Base-by-base conservation (phyloP, 2,888 invertebrate genomes). In the Tenthredo mesomela region DNA sequence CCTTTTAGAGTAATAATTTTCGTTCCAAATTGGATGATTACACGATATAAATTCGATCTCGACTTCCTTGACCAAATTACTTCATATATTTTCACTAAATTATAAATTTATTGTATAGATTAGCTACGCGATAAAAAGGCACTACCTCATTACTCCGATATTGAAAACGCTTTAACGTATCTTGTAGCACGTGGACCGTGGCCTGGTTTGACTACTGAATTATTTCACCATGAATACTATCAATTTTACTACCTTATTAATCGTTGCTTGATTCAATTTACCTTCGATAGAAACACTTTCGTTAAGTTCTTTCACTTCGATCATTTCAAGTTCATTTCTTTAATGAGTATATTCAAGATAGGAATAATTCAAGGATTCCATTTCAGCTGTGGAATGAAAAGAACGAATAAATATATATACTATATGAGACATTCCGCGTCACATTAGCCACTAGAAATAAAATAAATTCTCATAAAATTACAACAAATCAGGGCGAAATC, bases 21-120 rank as follows among this genome's bases (percentile, higher is more conserved):
- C 61, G 21, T 25, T 29, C 40, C 29, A 80, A 61, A 80, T 80
- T 40, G 12, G 21, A 80, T 61, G 21, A 43, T 43, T 73, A 21
- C 37, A 73, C 21, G 29, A 43, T 4, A 77, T 33, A 21, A 61
- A 25, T 40, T 29, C 21, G 25, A 21, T 65, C 43, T 47, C 7
- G 82, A 82, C 15, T 82, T 67, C 82, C 82, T 82, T 82, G 82
- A 82, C 82, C 82, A 82, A 50, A 82, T 82, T 70, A 82, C 47
- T 21, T 43, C 21, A 43, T 1, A 12, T 18, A 73, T 21, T 43
- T 25, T 7, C 43, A 73, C 40, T 43, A 3, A 43, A 9, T 73
- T 40, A 40, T 73, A 15, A 43, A 67, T 67, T 67, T 67, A 6
- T 67, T 67, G 15, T 15, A 33, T 2, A 10, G 29, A 67, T 67